Evolutionary conservation across 2,888 invertebrate species (phyloP).

Genomic region (Ophion slaviceki): DNA sequence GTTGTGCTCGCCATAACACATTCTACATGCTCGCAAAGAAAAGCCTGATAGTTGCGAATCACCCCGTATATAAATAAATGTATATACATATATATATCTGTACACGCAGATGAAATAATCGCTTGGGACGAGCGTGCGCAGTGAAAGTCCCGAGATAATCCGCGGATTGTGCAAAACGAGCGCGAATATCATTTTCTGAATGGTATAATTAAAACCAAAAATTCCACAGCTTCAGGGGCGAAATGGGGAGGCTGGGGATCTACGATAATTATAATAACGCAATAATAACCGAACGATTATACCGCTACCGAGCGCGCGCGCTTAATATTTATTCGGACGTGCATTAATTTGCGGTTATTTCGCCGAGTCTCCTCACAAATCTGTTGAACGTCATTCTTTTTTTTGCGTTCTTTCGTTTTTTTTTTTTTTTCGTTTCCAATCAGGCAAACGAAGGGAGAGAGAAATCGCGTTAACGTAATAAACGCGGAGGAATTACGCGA

Average conservation of each 20-base stretch:
- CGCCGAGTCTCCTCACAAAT: background rate
- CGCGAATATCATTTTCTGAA: slow-evolving; percentile 26
- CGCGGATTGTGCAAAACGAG: slow-evolving; percentile 4
- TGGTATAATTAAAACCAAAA: slow-evolving; percentile 51
- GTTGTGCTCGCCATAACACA: background rate
- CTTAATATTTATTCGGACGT: slow-evolving; percentile 1
- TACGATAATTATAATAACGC: slow-evolving; percentile 3
- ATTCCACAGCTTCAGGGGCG: slow-evolving; percentile 7
- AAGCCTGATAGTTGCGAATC: background rate
- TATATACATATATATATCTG: too few species aligned
- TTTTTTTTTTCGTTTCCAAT: background rate
- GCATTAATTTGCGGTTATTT: slow-evolving; percentile 17
- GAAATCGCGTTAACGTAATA: slow-evolving; percentile 24
- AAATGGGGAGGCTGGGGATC: background rate
- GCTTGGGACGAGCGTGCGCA: slow-evolving; percentile 15
- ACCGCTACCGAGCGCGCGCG: slow-evolving; percentile 29
- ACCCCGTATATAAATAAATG: background rate
- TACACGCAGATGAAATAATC: background rate
- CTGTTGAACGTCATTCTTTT: background rate
- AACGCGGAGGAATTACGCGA: slow-evolving; percentile 21
- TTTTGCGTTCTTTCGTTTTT: background rate
- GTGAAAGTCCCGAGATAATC: slow-evolving; percentile 40
- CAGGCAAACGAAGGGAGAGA: background rate
- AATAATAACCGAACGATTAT: slow-evolving; percentile 33
- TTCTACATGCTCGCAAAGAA: background rate